Percentiles rank a stretch among this genome's conserved stretches.
Evolutionary conservation across 2,113 vertebrate species (phyloP).

Genomic region (Danionella cerebrum): DNA sequence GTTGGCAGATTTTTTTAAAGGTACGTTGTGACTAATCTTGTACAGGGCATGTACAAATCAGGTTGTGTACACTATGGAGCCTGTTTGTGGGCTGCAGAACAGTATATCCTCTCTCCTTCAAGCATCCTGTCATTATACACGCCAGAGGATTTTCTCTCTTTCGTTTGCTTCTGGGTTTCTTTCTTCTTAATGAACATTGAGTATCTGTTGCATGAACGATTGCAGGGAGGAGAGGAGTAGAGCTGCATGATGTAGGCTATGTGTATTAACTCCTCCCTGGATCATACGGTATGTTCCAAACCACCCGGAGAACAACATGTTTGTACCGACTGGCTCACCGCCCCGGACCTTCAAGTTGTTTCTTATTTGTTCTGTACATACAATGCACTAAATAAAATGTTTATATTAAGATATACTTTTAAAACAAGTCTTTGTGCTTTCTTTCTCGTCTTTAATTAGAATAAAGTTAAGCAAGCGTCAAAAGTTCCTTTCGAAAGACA

Average conservation of each 20-base stretch:
- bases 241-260: conserved; percentile 98
- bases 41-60: conserved; percentile 80
- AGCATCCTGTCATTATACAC: conserved; percentile 78
- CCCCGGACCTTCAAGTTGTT: conserved; percentile 84
- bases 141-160: conserved; percentile 66
- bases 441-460: not conserved
- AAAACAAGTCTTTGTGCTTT: conserved; percentile 58
- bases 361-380: conserved; percentile 98
- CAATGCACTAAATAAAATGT: conserved; percentile 98
- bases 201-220: conserved; percentile 96
- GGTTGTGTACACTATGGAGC: conserved; percentile 76
- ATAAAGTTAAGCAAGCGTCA: not conserved
- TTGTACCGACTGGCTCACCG: conserved; percentile 71
- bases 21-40: conserved; percentile 77
- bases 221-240: conserved; percentile 84
- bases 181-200: conserved; percentile 56
- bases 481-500: too few species aligned
- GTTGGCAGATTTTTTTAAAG: conserved; percentile 87
- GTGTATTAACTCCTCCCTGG: conserved; percentile 89
- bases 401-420: conserved; percentile 87
- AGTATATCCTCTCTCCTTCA: conserved; percentile 66
- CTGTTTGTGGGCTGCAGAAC: conserved; percentile 64
- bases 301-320: conserved; percentile 71
- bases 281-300: conserved; percentile 88
- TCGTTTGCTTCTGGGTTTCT: conserved; percentile 31